Conservation (phyloP, 2,888 invertebrate species). For the Drosophila eohydei region DNA sequence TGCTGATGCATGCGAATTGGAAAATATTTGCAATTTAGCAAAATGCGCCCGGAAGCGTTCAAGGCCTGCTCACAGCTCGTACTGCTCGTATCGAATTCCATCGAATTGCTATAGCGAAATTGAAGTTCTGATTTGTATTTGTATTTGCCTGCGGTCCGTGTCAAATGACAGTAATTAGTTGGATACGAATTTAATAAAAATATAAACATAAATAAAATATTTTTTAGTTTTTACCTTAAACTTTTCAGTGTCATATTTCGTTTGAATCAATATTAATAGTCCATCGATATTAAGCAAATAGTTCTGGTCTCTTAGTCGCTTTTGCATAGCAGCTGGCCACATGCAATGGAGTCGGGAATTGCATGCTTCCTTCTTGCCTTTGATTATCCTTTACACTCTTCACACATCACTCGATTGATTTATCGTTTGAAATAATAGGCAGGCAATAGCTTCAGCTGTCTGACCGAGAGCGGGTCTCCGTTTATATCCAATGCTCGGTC, state of each 20-base stretch:
- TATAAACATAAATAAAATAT: not conserved
- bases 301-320: not conserved
- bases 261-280: not conserved
- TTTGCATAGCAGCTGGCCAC: not conserved
- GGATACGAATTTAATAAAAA: conserved; percentile 1
- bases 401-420: conserved; percentile 62
- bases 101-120: conserved; percentile 1
- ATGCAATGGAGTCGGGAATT: not conserved
- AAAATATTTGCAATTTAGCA: conserved; percentile 82
- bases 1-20: conserved; percentile 76
- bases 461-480: conserved; percentile 30
- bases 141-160: conserved; percentile 63
- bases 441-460: conserved; percentile 53
- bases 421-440: conserved; percentile 70
- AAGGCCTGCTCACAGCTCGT: conserved; percentile 29
- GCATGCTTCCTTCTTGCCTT: not conserved
- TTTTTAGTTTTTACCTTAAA: not conserved
- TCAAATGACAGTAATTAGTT: conserved; percentile 73
- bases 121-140: conserved; percentile 58
- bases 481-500: conserved; percentile 59
- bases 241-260: not conserved
- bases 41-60: conserved; percentile 74
- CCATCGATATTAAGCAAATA: not conserved
- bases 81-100: conserved; percentile 17
- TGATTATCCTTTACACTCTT: conserved; percentile 12